Percentiles rank a stretch among this genome's conserved stretches.
Evolutionary conservation across 2,797 vertebrate species (phyloP).

Genomic region (Pelobates cultripes): DNA sequence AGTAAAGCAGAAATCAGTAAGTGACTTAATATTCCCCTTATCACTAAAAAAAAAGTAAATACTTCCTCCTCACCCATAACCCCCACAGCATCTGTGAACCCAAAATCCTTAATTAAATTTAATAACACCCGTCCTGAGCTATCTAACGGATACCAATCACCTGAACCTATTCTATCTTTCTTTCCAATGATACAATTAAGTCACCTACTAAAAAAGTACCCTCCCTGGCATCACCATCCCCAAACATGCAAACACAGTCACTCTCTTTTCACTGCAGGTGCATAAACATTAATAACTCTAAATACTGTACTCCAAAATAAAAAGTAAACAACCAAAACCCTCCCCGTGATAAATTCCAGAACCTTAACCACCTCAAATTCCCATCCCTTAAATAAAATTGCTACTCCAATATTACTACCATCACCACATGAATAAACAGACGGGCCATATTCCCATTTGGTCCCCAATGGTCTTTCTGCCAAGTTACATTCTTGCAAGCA

Average conservation of each 20-base stretch:
- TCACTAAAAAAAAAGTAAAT: conserved; percentile 2
- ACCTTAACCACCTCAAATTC: too few relatives aligned
- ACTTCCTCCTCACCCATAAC: background rate
- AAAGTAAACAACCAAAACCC: too few relatives aligned
- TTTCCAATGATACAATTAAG: background rate
- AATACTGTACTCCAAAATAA: too few relatives aligned
- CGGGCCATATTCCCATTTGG: too few relatives aligned
- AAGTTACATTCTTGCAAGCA: too few relatives aligned
- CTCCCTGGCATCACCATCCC: background rate
- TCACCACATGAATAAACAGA: too few relatives aligned
- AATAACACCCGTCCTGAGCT: background rate
- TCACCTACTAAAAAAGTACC: background rate
- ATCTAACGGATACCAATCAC: background rate
- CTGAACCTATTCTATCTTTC: background rate
- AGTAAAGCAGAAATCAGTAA: background rate
- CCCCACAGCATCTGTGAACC: background rate
- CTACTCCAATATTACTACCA: too few relatives aligned
- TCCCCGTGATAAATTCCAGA: too few relatives aligned
- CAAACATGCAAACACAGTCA: background rate
- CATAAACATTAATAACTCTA: too few relatives aligned
- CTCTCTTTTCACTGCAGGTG: background rate
- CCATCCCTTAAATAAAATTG: too few relatives aligned
- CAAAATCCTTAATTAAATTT: background rate
- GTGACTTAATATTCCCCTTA: background rate
- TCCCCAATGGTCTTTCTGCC: too few relatives aligned